Evolutionary conservation across 2,888 invertebrate genomes (phyloP), one percentile per base, ranked within the genome.

Genomic region (Cosmopolites sordidus): DNA sequence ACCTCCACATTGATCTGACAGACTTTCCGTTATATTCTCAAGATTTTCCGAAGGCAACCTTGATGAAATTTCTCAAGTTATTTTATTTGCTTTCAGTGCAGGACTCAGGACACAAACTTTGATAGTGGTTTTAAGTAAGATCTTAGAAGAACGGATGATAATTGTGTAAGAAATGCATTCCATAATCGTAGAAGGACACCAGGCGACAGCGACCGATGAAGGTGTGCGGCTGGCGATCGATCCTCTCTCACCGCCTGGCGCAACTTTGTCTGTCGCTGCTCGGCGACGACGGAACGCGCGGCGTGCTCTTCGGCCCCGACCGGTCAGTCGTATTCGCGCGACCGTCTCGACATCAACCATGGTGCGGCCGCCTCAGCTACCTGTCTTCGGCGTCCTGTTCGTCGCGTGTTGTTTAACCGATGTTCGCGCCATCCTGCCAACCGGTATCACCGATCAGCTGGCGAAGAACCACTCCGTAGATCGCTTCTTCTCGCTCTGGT

Each of bases 401-500:
- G 51, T 58, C 51, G 54, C 49, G 54, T 15, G 11, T 8, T 51
- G 39, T 51, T 46, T 47, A 5, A n/a, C 18, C 45, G 38, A 22
- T 47, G 57, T 49, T 29, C 49, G 48, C 38, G 52, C 52, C 9
- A 48, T 46, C 51, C 56, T 53, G 46, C 51, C 53, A 48, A 71
- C 76, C 44, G 75, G 74, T 53, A 77, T 78, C 62, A 74, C 75
- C 62, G 76, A 75, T 15, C 76, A 76, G 58, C 71, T 78, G 56
- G 75, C 76, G 16, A 76, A 74, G 51, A 75, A 74, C 50, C 70
- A 75, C 17, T 73, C 72, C 49, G 76, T 78, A 56, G 77, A 78
- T 66, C 71, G 74, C 59, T 78, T 78, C 69, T 78, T 78, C 68
- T 75, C 76, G 11, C 68, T 77, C 45, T 78, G 78, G 78, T 69